Percentiles rank a stretch among this genome's conserved stretches.
These are phyloP conservation scores for Phragmatobia fuliginosa DNA, from an alignment of 2,888 invertebrate genomes.

Conservation along the genomic window DNA sequence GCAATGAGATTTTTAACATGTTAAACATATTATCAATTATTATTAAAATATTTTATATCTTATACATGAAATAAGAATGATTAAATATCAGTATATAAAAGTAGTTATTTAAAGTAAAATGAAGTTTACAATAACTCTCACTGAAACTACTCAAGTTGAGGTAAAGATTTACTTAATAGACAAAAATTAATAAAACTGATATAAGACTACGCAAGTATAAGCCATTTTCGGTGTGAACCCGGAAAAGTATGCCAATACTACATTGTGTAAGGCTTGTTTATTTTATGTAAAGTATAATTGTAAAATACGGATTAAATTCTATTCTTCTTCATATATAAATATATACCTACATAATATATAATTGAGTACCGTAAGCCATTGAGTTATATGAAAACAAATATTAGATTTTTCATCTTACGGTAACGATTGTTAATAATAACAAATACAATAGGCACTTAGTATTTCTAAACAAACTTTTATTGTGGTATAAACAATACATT, in stretches of 20 bases:
- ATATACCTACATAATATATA: neutral
- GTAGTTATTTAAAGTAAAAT: too few relatives aligned
- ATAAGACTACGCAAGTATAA: neutral
- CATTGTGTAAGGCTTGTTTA: neutral
- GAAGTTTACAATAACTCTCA: too few relatives aligned
- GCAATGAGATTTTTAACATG: too few relatives aligned
- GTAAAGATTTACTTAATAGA: too few relatives aligned
- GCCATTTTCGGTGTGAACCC: neutral
- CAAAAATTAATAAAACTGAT: neutral
- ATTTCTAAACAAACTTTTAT: neutral
- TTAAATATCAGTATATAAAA: too few relatives aligned
- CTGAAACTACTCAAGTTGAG: too few relatives aligned
- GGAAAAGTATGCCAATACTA: neutral
- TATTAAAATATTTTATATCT: too few relatives aligned
- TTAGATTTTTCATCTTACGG: neutral
- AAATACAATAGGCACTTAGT: neutral
- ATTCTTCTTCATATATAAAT: neutral
- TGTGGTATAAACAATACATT: neutral
- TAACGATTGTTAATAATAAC: neutral
- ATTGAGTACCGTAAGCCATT: neutral
- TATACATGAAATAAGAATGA: neutral
- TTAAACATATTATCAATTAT: too few relatives aligned
- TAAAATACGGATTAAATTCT: neutral
- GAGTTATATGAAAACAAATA: neutral
- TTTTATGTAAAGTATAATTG: neutral